These are phyloP conservation scores for Prorops nasuta DNA, from an alignment of 1,140 invertebrate genomes.

Conservation along the genomic window DNA sequence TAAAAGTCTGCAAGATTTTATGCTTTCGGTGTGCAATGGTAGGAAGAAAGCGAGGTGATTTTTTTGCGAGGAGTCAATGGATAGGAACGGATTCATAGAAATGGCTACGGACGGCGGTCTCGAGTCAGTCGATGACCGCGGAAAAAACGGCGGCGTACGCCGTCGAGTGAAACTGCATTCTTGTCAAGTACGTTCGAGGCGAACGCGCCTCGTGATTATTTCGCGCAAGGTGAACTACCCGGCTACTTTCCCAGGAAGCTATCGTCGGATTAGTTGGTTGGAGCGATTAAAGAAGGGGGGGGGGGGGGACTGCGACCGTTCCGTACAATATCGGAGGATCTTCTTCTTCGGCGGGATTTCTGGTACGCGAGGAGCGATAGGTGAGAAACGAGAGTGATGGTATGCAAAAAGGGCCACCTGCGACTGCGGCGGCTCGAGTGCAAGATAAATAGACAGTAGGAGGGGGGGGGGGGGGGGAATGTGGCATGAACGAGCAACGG, in stretches of 20 bases:
- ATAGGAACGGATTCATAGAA: too few relatives aligned
- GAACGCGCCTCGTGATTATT: conserved; percentile 23
- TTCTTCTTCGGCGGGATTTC: too few relatives aligned
- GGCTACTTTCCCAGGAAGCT: conserved; percentile 21
- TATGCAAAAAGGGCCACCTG: conserved; percentile 1
- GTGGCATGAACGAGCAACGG: conserved; percentile 10
- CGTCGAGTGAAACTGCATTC: conserved; percentile 41
- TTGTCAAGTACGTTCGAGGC: conserved; percentile 40
- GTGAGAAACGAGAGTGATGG: conserved; percentile 12
- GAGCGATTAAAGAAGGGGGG: too few relatives aligned
- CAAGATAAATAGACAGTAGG: conserved; percentile 17
- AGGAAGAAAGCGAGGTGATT: too few relatives aligned
- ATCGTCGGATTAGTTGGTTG: neutral
- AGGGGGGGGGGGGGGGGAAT: conserved; percentile 9
- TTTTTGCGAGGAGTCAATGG: too few relatives aligned
- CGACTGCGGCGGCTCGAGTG: neutral
- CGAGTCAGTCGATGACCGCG: conserved; percentile 32
- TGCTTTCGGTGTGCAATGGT: too few relatives aligned
- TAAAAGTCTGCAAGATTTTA: too few relatives aligned
- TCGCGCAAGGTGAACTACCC: conserved; percentile 18
- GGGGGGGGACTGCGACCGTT: too few relatives aligned
- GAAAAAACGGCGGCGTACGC: conserved; percentile 32
- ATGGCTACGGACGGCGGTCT: too few relatives aligned
- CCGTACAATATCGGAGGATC: too few relatives aligned
- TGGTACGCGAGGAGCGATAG: neutral